Evolutionary conservation across 2,888 invertebrate species (phyloP).

Genomic region (Caenorhabditis angaria): DNA sequence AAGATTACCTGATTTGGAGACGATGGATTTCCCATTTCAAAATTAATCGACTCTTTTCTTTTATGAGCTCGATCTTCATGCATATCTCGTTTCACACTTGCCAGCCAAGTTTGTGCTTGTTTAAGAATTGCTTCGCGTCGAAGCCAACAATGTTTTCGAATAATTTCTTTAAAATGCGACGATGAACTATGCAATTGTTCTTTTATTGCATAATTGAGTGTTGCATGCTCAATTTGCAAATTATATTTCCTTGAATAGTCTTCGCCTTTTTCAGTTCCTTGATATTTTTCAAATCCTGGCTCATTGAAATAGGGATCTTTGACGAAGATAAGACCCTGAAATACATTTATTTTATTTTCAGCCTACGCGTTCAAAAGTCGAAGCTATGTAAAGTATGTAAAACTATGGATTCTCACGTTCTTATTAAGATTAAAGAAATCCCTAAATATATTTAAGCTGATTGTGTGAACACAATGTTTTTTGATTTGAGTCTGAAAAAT

Average conservation of each 20-base stretch:
- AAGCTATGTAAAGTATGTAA: not conserved
- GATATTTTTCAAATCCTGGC: conserved; percentile 76
- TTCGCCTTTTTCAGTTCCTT: conserved; percentile 67
- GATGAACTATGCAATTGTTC: conserved; percentile 67
- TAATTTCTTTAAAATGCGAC: conserved; percentile 66
- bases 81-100: conserved; percentile 49
- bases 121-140: conserved; percentile 66
- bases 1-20: not conserved
- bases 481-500: not conserved
- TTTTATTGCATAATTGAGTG: conserved; percentile 69
- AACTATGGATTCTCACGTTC: conserved; percentile 3
- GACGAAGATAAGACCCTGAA: conserved; percentile 77
- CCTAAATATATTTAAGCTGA: not conserved
- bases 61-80: conserved; percentile 50
- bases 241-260: conserved; percentile 69
- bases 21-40: conserved; percentile 42
- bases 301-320: conserved; percentile 79
- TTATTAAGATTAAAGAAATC: not conserved
- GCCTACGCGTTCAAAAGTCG: not conserved
- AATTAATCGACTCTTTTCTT: conserved; percentile 52
- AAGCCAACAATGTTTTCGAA: conserved; percentile 69
- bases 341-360: not conserved
- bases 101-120: conserved; percentile 60
- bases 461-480: conserved; percentile 3
- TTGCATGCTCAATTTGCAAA: conserved; percentile 71